phyloP scores from a whole-genome alignment of 2,797 vertebrate species.

The Hoplostethus mediterraneus region DNA sequence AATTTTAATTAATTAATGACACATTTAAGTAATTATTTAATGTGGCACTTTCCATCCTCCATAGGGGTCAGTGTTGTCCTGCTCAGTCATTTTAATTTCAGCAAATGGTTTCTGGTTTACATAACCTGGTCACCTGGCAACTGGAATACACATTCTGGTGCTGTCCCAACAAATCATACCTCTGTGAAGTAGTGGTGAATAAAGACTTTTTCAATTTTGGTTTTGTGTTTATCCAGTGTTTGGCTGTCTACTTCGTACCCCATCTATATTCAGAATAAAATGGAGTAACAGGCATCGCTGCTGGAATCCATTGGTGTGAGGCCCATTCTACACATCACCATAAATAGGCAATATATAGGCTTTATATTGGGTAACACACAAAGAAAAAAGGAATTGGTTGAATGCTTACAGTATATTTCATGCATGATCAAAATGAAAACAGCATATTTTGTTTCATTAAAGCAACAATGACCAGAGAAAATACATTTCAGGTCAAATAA shows the following conservation, averaged over 20 bases:
- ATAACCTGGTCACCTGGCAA: background rate
- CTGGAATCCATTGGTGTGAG: too few species aligned
- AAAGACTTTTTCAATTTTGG: too few species aligned
- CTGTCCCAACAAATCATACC: background rate
- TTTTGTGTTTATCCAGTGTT: too few species aligned
- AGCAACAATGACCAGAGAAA: constrained; percentile 30
- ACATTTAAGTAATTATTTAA: too few species aligned
- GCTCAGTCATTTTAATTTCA: background rate
- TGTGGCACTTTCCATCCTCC: too few species aligned
- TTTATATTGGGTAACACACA: background rate
- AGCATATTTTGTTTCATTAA: constrained; percentile 28
- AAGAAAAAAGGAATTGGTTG: constrained; percentile 16
- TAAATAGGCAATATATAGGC: background rate
- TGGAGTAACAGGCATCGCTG: too few species aligned
- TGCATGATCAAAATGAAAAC: constrained; percentile 38
- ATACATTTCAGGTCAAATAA: constrained; percentile 23
- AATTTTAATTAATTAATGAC: too few species aligned
- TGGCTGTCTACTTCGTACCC: too few species aligned
- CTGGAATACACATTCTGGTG: background rate
- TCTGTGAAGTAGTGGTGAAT: background rate
- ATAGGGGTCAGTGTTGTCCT: background rate
- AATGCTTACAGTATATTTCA: constrained; percentile 43
- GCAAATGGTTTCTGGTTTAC: background rate
- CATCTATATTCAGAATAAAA: too few species aligned
- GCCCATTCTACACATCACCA: background rate